These are phyloP conservation scores for Phataginus tricuspis DNA, from an alignment of 2,797 vertebrate species.

Conservation along the genomic window DNA sequence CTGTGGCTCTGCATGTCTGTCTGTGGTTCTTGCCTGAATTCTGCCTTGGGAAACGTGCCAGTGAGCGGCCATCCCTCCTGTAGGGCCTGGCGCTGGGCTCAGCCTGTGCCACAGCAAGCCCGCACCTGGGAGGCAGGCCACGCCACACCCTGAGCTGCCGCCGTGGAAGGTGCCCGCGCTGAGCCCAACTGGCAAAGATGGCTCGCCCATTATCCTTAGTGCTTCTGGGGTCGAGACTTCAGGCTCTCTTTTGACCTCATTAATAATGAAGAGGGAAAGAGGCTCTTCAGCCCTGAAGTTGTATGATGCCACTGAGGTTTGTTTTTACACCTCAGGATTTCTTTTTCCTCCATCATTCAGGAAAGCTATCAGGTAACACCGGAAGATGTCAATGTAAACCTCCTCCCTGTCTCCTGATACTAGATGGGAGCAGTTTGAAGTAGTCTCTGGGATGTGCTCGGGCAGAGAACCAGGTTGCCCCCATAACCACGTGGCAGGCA, in stretches of 20 bases:
- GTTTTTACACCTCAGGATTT: constrained; percentile 53
- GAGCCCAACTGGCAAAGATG: background rate
- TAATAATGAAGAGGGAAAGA: constrained; percentile 80
- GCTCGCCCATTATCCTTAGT: constrained; percentile 57
- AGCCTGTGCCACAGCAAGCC: background rate
- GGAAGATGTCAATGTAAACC: constrained; percentile 14
- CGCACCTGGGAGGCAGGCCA: background rate
- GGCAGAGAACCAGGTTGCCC: constrained; percentile 41
- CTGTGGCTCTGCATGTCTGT: background rate
- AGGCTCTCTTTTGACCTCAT: constrained; percentile 67
- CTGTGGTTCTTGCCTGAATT: background rate
- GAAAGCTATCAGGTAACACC: background rate
- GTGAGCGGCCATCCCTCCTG: background rate
- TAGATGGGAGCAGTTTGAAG: background rate
- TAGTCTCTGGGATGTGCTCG: background rate
- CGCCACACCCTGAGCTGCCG: background rate
- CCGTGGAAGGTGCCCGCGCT: background rate
- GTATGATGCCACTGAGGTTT: constrained; percentile 63
- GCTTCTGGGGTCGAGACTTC: constrained; percentile 70
- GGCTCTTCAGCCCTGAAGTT: accelerated
- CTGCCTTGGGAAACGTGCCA: background rate
- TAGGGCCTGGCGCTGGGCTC: background rate
- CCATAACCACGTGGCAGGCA: background rate
- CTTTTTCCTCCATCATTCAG: constrained; percentile 34
- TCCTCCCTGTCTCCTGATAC: background rate